These are phyloP conservation scores for Ethmia dodecea DNA, from an alignment of 2,888 invertebrate genomes.

Conservation along the genomic window DNA sequence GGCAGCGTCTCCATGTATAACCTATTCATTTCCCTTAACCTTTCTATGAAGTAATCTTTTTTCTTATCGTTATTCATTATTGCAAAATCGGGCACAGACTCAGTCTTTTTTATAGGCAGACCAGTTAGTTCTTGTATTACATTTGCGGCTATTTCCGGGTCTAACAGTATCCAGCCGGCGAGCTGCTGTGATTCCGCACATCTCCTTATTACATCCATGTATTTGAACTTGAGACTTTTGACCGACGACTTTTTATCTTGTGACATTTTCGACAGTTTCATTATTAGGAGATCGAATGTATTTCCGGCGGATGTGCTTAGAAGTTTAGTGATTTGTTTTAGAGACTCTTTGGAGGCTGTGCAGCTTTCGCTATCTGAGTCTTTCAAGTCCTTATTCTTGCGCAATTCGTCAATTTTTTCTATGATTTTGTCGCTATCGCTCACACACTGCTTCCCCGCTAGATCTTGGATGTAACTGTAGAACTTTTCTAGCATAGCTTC, in stretches of 20 bases:
- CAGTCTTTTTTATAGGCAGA: constrained; percentile 38
- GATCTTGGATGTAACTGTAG: constrained; percentile 53
- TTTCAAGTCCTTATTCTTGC: constrained; percentile 30
- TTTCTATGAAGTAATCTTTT: constrained; percentile 49
- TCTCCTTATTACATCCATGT: constrained; percentile 50
- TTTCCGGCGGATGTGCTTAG: constrained; percentile 48
- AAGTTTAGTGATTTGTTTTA: constrained; percentile 49
- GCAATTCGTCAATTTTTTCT: constrained; percentile 49
- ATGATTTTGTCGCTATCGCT: constrained; percentile 45
- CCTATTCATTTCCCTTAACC: constrained; percentile 50
- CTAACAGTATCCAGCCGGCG: constrained; percentile 45
- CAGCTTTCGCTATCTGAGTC: constrained; percentile 39
- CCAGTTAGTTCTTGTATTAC: constrained; percentile 58
- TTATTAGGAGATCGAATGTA: constrained; percentile 55
- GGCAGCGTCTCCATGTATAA: constrained; percentile 58
- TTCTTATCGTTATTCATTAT: constrained; percentile 41
- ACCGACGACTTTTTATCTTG: constrained; percentile 50
- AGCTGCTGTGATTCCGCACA: constrained; percentile 56
- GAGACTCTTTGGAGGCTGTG: constrained; percentile 41
- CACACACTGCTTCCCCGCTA: constrained; percentile 42
- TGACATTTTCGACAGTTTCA: constrained; percentile 52
- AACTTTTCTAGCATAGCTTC: constrained; percentile 59
- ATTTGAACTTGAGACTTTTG: constrained; percentile 56
- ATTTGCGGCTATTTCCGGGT: constrained; percentile 52
- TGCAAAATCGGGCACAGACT: constrained; percentile 41